Evolutionary conservation across 2,797 vertebrate genomes (phyloP), one percentile per base, ranked within the genome.

Genomic region (Sardinella longiceps): DNA sequence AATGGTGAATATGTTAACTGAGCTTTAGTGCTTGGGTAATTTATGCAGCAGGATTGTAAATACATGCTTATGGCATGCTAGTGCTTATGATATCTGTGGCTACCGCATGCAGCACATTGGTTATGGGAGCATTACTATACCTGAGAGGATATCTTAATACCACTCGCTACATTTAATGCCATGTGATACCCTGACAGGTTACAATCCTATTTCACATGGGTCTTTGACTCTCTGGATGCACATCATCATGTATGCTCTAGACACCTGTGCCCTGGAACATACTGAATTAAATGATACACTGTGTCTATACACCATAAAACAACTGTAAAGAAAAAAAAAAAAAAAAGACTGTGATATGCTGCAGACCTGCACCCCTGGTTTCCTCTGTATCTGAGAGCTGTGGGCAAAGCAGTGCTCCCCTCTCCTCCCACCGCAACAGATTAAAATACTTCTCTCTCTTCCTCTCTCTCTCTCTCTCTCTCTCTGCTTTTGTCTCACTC

Each of bases 401-500:
- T 70, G 63, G 30, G 30, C 12, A 33, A 33, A 66, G 10, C 12
- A 18, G 28, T 74, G 28, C 37, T 43, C 37, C 70, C 70, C 33
- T 43, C 70, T 43, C 37, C 37, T 28, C 30, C 15, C 56, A 15
- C 60, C 28, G 48, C 58, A 43, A 77, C 23, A 48, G 60, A 56
- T 60, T 45, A 39, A 83, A 83, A 83, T 45, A 37, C 37, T 60
- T 25, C 50, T 82, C 53, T 81, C 56, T 5, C 28, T 74, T 28
- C 15, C 77, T 33, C 58, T 25, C 12, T 14, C 43, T 46, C 58
- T 6, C 9, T 77, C 33, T 33, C 20, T 46, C 45, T 25, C 48
- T 18, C 58, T 66, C 15, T 87, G 50, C 45, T 80, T 81, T 28
- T 82, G 81, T 80, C 82, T 85, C 84, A 58, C n/a, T 80, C 33